Percentiles rank a stretch among this genome's conserved stretches.
phyloP scores from a whole-genome alignment of 1,140 invertebrate genomes.

The Apis laboriosa region DNA sequence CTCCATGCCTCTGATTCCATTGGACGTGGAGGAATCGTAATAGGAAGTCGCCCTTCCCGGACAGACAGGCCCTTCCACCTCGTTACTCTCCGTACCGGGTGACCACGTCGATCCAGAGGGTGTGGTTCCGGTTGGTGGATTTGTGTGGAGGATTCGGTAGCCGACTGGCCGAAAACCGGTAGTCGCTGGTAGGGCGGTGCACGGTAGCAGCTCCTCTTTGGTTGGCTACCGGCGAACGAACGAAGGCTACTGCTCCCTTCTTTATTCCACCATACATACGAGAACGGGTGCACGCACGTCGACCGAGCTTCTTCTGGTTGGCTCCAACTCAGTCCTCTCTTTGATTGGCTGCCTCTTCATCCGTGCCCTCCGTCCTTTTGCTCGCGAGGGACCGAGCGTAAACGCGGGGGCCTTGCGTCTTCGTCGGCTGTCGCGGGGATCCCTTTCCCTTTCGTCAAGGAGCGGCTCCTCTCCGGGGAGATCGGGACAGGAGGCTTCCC shows the following conservation, averaged over 20 bases:
- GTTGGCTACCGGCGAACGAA: slow-evolving; percentile 75
- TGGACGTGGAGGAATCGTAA: background rate
- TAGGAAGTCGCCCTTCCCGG: slow-evolving; percentile 48
- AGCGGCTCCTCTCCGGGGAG: background rate
- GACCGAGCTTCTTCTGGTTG: slow-evolving; percentile 70
- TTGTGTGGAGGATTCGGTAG: slow-evolving; percentile 60
- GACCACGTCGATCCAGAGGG: slow-evolving; percentile 46
- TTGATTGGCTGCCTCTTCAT: slow-evolving; percentile 63
- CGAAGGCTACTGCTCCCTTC: slow-evolving; percentile 73
- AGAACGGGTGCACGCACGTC: slow-evolving; percentile 76
- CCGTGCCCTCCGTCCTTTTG: slow-evolving; percentile 58
- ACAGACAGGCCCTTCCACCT: background rate
- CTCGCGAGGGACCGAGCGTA: slow-evolving; percentile 30
- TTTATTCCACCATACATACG: slow-evolving; percentile 69
- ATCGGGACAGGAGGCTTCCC: too few species aligned
- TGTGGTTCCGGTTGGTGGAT: slow-evolving; percentile 60
- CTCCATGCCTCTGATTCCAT: background rate
- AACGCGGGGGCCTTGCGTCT: slow-evolving; percentile 13
- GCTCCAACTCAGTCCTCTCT: slow-evolving; percentile 63
- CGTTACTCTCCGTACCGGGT: slow-evolving; percentile 9
- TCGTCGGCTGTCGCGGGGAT: background rate
- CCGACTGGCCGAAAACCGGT: slow-evolving; percentile 79
- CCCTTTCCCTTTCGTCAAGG: background rate
- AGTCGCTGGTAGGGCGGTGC: slow-evolving; percentile 80
- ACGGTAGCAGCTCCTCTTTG: slow-evolving; percentile 79